Percentiles rank a stretch among this genome's conserved stretches.
These are phyloP conservation scores for Mimachlamys varia DNA, from an alignment of 2,888 invertebrate genomes.

Conservation along the genomic window DNA sequence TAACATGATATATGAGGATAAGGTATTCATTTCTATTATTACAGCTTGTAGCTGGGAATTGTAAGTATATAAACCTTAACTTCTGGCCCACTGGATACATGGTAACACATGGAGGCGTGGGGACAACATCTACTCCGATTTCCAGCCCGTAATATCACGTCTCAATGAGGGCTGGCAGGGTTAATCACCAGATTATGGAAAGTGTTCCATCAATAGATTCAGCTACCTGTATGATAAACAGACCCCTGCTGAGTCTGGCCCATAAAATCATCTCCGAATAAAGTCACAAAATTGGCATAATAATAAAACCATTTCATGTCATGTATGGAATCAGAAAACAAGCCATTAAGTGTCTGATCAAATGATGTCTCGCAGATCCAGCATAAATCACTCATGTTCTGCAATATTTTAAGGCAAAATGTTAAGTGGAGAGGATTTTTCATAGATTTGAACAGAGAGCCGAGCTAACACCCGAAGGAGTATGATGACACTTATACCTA, in stretches of 20 bases:
- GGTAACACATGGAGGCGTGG: conserved; percentile 9
- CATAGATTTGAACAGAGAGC: not conserved
- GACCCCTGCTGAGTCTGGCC: not conserved
- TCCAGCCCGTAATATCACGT: conserved; percentile 10
- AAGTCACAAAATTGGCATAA: conserved; percentile 31
- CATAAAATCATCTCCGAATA: conserved; percentile 19
- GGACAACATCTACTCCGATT: not conserved
- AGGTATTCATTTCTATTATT: conserved; percentile 45
- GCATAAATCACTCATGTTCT: not conserved
- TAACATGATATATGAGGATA: conserved; percentile 40
- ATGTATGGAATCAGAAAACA: not conserved
- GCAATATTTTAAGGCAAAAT: not conserved
- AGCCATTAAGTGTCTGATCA: not conserved
- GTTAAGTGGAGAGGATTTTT: not conserved
- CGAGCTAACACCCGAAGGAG: not conserved
- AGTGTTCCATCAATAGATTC: not conserved
- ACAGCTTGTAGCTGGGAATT: conserved; percentile 37
- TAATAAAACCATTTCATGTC: conserved; percentile 18
- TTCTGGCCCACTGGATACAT: conserved; percentile 41
- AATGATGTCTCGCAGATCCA: not conserved
- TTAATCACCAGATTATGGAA: conserved; percentile 33
- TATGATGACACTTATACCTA: not conserved
- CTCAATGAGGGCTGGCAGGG: not conserved
- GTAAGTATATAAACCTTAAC: conserved; percentile 46
- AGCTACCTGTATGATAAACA: conserved; percentile 2